A percentile compares a stretch with the other conserved stretches of the same genome.
These are phyloP conservation scores for Thaumatotibia leucotreta DNA, from an alignment of 1,140 invertebrate species.

Conservation along the genomic window DNA sequence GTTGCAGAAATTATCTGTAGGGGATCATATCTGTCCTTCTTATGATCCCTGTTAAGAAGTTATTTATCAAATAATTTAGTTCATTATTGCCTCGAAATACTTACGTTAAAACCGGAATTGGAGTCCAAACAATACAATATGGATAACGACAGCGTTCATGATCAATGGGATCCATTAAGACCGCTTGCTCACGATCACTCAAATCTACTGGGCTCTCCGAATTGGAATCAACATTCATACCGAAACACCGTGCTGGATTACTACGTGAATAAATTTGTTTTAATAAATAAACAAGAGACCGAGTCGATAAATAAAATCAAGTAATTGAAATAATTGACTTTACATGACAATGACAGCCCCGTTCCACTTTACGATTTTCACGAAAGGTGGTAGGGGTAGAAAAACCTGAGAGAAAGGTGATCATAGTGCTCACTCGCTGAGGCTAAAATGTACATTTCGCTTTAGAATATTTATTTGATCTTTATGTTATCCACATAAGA, in stretches of 20 bases:
- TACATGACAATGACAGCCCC: not conserved
- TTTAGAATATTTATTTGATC: no score
- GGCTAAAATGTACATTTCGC: no score
- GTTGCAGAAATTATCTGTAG: no score
- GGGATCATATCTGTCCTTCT: no score
- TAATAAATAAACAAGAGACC: slow-evolving; percentile 8
- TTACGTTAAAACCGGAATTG: slow-evolving; percentile 93
- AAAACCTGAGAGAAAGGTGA: no score
- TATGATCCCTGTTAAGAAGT: no score
- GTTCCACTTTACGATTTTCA: not conserved
- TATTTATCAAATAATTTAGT: no score
- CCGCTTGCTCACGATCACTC: slow-evolving; percentile 53
- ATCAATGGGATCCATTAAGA: slow-evolving; percentile 79
- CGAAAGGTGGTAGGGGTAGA: no score
- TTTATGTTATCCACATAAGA: no score
- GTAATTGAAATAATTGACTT: no score
- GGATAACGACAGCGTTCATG: slow-evolving; percentile 85
- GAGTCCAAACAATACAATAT: slow-evolving; percentile 97
- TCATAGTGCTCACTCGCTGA: no score
- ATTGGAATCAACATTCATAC: slow-evolving; percentile 56
- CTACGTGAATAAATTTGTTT: not conserved
- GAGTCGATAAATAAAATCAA: not conserved
- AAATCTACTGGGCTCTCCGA: slow-evolving; percentile 46
- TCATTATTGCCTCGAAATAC: slow-evolving; percentile 31
- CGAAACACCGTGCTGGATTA: not conserved